Evolutionary conservation across 2,113 vertebrate species (phyloP), one percentile per base, ranked within the genome.

Genomic region (Eubucco bourcierii): DNA sequence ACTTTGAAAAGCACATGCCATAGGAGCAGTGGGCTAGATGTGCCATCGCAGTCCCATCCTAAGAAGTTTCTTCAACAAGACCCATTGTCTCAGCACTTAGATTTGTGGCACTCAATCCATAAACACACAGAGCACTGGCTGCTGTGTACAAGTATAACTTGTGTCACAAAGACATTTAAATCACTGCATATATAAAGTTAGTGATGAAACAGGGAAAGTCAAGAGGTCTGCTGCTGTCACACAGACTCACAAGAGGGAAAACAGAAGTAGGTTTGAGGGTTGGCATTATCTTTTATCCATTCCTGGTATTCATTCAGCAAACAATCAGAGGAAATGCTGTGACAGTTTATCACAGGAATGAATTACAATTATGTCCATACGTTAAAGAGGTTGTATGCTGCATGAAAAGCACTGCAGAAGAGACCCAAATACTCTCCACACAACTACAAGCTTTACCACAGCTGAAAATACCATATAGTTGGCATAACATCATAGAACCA

Each of bases 351-450:
- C 37, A n/a, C 14, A 58, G 6, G 18, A 74, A 9, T 75, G 79
- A 19, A 74, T 47, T 31, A 34, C 0, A 0, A 20, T 21, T 60
- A 11, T 12, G 25, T 52, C 23, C 7, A 10, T 4, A 0, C 31
- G n/a, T 63, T n/a, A 67, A 5, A 44, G 59, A 59, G 21, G 7
- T 68, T 2, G 2, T 1, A 37, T n/a, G 44, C 74, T 75, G 10
- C 34, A 10, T 3, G 12, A 74, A 52, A 50, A 82, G 60, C 28
- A 31, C 64, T 85, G 25, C 1, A 64, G 34, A 59, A 55, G 20
- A 87, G 41, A 68, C 55, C 29, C 16, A 67, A 80, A 20, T 18
- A 27, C n/a, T 66, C 25, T 70, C 46, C 52, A 55, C 23, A 14
- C 1, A 4, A 47, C n/a, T 24, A 2, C 33, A 47, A 7, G 7